Evolutionary conservation across 2,888 invertebrate species (phyloP).

Genomic region (Brachypalpus laphriformis): DNA sequence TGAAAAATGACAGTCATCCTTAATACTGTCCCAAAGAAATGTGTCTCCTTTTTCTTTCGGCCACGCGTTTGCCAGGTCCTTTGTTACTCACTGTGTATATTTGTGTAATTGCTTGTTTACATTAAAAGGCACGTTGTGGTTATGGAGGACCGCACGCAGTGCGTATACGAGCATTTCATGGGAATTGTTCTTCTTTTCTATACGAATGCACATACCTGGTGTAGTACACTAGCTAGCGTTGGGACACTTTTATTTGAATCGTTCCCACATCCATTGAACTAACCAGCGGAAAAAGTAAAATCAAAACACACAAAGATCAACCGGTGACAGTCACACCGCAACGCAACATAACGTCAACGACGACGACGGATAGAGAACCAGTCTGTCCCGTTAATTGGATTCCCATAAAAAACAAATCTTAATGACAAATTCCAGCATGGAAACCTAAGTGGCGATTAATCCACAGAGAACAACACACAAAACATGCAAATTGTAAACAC

Average conservation of each 20-base stretch:
- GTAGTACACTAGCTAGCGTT: neutral
- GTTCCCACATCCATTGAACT: conserved; percentile 55
- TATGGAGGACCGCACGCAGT: conserved; percentile 67
- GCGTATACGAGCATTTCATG: conserved; percentile 35
- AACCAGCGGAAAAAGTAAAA: neutral
- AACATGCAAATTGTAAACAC: conserved; percentile 73
- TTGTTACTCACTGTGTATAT: conserved; percentile 58
- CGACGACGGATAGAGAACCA: conserved; percentile 31
- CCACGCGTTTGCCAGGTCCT: conserved; percentile 65
- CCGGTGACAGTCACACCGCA: conserved; percentile 22
- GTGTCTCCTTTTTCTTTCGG: conserved; percentile 49
- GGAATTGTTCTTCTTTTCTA: conserved; percentile 40
- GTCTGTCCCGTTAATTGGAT: conserved; percentile 69
- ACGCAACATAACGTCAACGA: neutral
- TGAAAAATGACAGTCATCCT: conserved; percentile 74
- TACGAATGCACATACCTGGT: conserved; percentile 1
- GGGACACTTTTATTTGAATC: conserved; percentile 36
- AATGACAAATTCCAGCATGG: conserved; percentile 70
- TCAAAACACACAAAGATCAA: conserved; percentile 29
- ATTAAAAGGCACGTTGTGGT: conserved; percentile 54
- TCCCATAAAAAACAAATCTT: conserved; percentile 69
- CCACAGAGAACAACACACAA: conserved; percentile 57
- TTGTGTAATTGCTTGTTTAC: conserved; percentile 71
- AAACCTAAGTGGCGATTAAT: conserved; percentile 71
- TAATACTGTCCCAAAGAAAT: conserved; percentile 59